Evolutionary conservation across 2,797 vertebrate species (phyloP).

Genomic region (Acrossocheilus fasciatus): DNA sequence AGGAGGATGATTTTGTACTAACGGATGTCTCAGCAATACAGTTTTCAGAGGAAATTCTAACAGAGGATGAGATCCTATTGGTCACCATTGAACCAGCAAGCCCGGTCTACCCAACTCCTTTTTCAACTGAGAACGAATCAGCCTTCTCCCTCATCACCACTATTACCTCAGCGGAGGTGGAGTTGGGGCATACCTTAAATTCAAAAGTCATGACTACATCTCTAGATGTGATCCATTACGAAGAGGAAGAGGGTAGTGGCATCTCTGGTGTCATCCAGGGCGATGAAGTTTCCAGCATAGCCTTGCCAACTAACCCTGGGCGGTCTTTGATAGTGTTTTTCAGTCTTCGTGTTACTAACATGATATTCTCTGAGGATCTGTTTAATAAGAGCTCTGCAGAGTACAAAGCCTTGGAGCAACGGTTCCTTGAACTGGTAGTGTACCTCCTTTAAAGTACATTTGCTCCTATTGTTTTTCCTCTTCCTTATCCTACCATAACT

Average conservation of each 20-base stretch:
- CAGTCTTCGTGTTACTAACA: constrained; percentile 95
- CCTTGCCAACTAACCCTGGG: constrained; percentile 74
- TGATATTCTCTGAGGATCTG: constrained; percentile 93
- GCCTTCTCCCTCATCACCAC: constrained; percentile 67
- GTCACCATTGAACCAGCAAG: constrained; percentile 44
- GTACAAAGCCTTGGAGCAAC: constrained; percentile 92
- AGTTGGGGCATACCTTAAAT: constrained; percentile 14
- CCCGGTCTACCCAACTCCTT: constrained; percentile 62
- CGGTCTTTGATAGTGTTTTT: constrained; percentile 92
- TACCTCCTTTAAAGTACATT: constrained; percentile 10
- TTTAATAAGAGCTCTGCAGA: constrained; percentile 97
- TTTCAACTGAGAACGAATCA: constrained; percentile 70
- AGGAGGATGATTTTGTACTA: constrained; percentile 46
- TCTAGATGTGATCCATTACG: constrained; percentile 60
- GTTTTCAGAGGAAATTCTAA: constrained; percentile 62
- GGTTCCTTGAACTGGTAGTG: constrained; percentile 89
- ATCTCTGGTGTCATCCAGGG: constrained; percentile 75
- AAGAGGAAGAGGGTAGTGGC: constrained; percentile 77
- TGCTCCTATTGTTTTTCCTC: neutral
- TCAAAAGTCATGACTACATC: constrained; percentile 61
- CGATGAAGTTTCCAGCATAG: constrained; percentile 79
- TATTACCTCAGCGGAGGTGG: constrained; percentile 33
- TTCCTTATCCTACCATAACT: neutral
- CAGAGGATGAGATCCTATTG: constrained; percentile 40
- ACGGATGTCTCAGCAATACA: constrained; percentile 65